A percentile compares a stretch with the other conserved stretches of the same genome.
Conservation (phyloP, 2,113 vertebrate genomes). For the Tetrax tetrax region DNA sequence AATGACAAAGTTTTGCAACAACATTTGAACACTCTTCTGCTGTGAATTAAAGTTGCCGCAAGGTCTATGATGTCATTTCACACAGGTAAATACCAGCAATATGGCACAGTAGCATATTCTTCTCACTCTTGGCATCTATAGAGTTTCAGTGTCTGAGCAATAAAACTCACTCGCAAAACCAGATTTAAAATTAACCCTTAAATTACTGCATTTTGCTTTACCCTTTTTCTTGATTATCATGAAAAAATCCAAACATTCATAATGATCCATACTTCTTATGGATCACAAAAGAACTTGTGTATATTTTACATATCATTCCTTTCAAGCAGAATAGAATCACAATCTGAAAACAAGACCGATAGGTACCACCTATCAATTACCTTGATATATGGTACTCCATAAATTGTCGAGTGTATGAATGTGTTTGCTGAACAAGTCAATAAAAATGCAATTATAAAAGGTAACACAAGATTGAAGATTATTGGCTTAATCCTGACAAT, state of each 20-base stretch:
- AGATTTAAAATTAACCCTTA: neutral
- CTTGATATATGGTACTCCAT: slow-evolving; percentile 23
- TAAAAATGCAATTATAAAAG: slow-evolving; percentile 64
- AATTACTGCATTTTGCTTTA: neutral
- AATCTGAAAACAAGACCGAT: neutral
- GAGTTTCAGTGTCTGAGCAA: neutral
- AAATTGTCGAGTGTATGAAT: slow-evolving; percentile 20
- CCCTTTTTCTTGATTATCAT: neutral
- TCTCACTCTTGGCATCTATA: neutral
- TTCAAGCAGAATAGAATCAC: neutral
- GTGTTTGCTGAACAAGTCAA: slow-evolving; percentile 51
- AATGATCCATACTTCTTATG: neutral
- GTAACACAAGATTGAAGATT: slow-evolving; percentile 38
- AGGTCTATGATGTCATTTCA: neutral
- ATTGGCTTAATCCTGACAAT: slow-evolving; percentile 9
- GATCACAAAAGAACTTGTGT: neutral
- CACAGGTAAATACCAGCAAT: neutral
- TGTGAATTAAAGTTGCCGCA: neutral
- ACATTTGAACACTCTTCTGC: neutral
- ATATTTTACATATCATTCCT: neutral
- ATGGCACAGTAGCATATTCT: neutral
- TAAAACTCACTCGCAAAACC: neutral
- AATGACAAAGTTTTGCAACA: neutral
- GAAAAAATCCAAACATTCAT: neutral
- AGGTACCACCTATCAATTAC: slow-evolving; percentile 44